These are phyloP conservation scores for Acanthis flammea DNA, from an alignment of 2,797 vertebrate genomes.

Conservation along the genomic window DNA sequence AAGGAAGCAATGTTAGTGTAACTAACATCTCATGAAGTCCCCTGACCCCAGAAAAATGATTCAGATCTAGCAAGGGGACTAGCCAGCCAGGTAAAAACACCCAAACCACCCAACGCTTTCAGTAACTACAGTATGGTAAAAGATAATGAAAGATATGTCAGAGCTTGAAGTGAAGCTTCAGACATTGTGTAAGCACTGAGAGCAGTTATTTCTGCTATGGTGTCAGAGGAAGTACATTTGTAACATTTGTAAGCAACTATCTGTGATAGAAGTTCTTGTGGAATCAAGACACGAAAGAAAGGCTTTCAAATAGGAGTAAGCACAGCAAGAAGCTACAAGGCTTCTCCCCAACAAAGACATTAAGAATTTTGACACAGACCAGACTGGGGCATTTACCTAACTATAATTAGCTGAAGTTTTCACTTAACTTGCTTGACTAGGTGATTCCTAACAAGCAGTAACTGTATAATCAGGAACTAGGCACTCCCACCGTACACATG, in stretches of 20 bases:
- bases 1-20: background rate
- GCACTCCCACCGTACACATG: accelerated
- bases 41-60: accelerated
- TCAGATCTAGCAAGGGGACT: background rate
- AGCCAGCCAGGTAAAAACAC: background rate
- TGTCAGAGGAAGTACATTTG: background rate
- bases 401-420: background rate
- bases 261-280: background rate
- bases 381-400: background rate
- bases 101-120: background rate
- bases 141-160: background rate
- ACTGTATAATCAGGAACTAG: background rate
- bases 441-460: background rate
- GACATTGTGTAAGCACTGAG: accelerated
- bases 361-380: background rate
- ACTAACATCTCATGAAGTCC: background rate
- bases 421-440: background rate
- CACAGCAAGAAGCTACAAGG: background rate
- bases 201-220: background rate
- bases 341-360: background rate
- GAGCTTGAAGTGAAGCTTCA: background rate
- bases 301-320: background rate
- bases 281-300: background rate
- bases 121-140: background rate
- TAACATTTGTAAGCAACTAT: background rate